phyloP scores from a whole-genome alignment of 2,797 vertebrate genomes.

The Alectoris magna region DNA sequence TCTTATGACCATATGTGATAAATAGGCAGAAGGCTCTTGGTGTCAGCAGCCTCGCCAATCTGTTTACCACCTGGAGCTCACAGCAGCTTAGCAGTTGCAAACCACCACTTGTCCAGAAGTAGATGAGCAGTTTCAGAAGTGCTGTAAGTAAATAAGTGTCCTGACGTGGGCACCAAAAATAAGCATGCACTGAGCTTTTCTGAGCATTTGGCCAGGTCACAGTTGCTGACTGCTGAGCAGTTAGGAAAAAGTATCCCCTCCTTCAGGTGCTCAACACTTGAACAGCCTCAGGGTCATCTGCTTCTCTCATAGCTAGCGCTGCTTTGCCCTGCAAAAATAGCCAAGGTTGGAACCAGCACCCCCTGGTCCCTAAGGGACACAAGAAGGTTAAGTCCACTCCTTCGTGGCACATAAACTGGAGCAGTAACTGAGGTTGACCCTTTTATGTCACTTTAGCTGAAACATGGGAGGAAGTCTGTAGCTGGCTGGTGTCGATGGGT shows the following conservation, averaged over 20 bases:
- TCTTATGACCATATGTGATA: background rate
- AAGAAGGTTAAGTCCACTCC: background rate
- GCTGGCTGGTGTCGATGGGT: background rate
- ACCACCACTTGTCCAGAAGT: accelerated
- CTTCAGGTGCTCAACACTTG: constrained; percentile 21
- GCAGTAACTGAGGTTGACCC: background rate
- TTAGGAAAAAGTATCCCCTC: background rate
- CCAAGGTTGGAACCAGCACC: background rate
- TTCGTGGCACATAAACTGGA: background rate
- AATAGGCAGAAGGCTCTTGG: background rate
- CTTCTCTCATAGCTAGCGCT: background rate
- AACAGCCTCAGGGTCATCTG: background rate
- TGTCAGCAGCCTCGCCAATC: background rate
- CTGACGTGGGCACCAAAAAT: constrained; percentile 52
- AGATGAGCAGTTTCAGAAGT: background rate
- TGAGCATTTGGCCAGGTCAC: background rate
- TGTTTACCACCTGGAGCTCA: background rate
- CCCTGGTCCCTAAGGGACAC: background rate
- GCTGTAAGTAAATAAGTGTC: background rate
- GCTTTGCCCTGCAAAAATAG: background rate
- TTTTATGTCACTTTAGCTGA: background rate
- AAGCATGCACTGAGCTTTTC: constrained; percentile 5
- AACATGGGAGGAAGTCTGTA: background rate
- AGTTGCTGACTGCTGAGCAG: constrained; percentile 9
- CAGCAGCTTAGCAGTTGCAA: background rate